Base-by-base conservation (phyloP, 2,113 vertebrate species). In the Pelodiscus sinensis region DNA sequence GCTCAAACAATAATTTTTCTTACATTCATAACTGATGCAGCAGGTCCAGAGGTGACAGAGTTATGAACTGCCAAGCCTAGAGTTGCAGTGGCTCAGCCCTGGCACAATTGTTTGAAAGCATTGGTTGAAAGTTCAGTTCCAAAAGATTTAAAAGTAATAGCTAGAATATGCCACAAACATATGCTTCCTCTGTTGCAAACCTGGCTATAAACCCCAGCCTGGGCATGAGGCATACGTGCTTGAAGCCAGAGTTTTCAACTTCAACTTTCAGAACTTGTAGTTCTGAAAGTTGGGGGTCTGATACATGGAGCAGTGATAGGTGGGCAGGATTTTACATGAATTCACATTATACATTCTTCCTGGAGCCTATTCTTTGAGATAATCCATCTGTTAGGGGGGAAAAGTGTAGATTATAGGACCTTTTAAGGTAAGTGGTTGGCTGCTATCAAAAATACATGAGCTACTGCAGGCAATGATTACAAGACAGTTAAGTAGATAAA, bases 401-500 rank as follows among this genome's bases (percentile, higher is more conserved):
- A 44, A 44, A 44, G 60, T 88, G 73, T 75, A 86, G 19, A 91
- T 94, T 75, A 80, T 58, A 73, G 22, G 68, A 85, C 52, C 38
- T 94, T 83, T 84, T 80, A 81, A 81, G 44, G 88, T 68, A 73
- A 95, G 1, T 84, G 78, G 85, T 12, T 92, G 92, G 87, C 56
- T 94, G 62, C 8, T 87, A 57, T 16, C 35, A 82, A 89, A 97
- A 95, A 94, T 54, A 84, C 73, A 50, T 31, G 35, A 90, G 86
- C 79, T 6, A 82, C 60, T 87, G 31, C 68, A 87, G 86, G 57
- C 81, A 90, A 77, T 0, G 4, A 90, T 81, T 93, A 82, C 3
- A 73, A 96, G 82, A 86, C n/a, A 86, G 82, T 93, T 94, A 89
- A 82, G 82, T n/a, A 96, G 94, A 85, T 94, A 95, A 97, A 96